These are phyloP conservation scores for Centropyge bicolor DNA, from an alignment of 2,797 vertebrate genomes.

Conservation along the genomic window DNA sequence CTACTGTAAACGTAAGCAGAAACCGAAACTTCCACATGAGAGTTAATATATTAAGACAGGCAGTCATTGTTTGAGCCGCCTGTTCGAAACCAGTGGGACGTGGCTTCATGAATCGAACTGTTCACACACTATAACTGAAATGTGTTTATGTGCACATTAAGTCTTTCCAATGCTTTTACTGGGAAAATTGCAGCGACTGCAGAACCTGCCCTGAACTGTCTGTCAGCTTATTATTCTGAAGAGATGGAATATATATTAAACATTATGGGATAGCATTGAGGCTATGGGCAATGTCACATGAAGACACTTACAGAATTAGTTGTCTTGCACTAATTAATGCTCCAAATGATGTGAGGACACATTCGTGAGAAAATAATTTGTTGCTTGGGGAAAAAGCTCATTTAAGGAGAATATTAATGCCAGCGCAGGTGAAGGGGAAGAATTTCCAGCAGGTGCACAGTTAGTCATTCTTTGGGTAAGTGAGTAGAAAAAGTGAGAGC, in stretches of 20 bases:
- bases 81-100: too few species aligned
- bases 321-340: slow-evolving; percentile 22
- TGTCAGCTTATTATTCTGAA: slow-evolving; percentile 52
- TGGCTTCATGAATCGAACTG: slow-evolving; percentile 1
- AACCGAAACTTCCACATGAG: not conserved
- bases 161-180: slow-evolving; percentile 37
- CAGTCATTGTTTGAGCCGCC: not conserved
- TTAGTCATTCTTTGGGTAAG: slow-evolving; percentile 29
- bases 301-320: slow-evolving; percentile 25
- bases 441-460: slow-evolving; percentile 38
- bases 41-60: slow-evolving; percentile 18
- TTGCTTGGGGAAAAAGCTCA: slow-evolving; percentile 34
- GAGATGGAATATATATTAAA: slow-evolving; percentile 53
- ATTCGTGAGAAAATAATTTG: slow-evolving; percentile 30
- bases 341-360: slow-evolving; percentile 36
- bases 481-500: slow-evolving; percentile 36
- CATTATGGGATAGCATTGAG: slow-evolving; percentile 40
- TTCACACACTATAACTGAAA: slow-evolving; percentile 9
- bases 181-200: slow-evolving; percentile 50
- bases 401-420: slow-evolving; percentile 51
- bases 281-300: slow-evolving; percentile 15
- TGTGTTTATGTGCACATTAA: slow-evolving; percentile 35
- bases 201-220: slow-evolving; percentile 37
- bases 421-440: slow-evolving; percentile 27
- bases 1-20: slow-evolving; percentile 88